Base-by-base conservation (phyloP, 1,140 invertebrate genomes). In the Calliopsis andreniformis region DNA sequence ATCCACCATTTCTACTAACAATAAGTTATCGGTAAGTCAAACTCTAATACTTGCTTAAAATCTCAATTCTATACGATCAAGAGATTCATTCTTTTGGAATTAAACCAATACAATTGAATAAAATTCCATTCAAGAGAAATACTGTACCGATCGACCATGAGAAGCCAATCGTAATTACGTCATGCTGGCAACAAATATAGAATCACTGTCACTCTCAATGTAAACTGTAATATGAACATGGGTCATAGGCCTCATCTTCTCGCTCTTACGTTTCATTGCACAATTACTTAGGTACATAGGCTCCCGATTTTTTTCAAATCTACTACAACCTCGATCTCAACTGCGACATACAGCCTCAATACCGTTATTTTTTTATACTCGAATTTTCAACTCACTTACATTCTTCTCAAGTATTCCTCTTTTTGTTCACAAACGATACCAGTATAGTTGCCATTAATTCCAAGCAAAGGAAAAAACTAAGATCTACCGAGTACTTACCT, bases 181-280 rank as follows among this genome's bases (percentile, higher is more conserved):
- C 83, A 85, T 43, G 66, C 42, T 76, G 32, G 55, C 58, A 32
- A 78, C 72, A 78, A 61, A 83, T 84, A 82, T 84, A 81, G 71
- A 83, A 78, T 84, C 83, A 81, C 83, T 85, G 75, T 85, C 73
- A 73, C 83, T 84, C 75, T 84, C 83, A 42, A 45, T 67, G 67
- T 76, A 76, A 79, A 71, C 70, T 70, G 45, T 76, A 70, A 63
- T 84, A 73, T 80, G 68, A 84, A 69, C 82, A 78, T 75, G 59
- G 79, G 78, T 85, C 83, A 51, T 84, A 83, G 80, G 71, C 82
- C 80, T 79, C 61, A 30, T 66, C 47, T 49, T 55, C 47, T 73
- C 69, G 78, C 56, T 68, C 30, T n/a, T 32, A 45, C 18, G 47
- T 53, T 64, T 68, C 76, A 47, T 43, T 42, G n/a, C 35, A 39